These are phyloP conservation scores for Saguinus midas DNA, from an alignment of 2,113 vertebrate genomes.

Conservation along the genomic window DNA sequence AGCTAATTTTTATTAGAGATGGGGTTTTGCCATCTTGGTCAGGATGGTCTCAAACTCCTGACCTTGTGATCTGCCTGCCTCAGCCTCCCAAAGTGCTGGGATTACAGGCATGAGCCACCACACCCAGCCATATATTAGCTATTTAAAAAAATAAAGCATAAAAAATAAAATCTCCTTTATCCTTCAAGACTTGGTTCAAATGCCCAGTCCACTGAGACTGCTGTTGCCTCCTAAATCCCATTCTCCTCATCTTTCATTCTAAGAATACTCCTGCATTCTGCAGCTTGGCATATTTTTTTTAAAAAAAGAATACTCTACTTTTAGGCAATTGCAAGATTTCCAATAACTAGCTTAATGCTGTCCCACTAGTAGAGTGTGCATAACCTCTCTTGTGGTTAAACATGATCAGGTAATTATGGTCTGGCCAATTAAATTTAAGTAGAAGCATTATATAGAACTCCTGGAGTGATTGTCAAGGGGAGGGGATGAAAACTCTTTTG, in stretches of 20 bases:
- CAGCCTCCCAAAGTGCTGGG: neutral
- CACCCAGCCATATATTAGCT: neutral
- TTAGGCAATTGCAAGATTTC: neutral
- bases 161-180: neutral
- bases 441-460: neutral
- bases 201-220: neutral
- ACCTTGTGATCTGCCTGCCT: neutral
- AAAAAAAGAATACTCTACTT: neutral
- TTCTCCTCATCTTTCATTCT: neutral
- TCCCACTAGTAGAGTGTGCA: neutral
- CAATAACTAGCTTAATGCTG: neutral
- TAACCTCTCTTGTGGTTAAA: neutral
- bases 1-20: neutral
- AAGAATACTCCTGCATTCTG: neutral
- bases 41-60: neutral
- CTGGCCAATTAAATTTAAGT: neutral
- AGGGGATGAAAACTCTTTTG: neutral
- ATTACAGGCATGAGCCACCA: neutral
- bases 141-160: neutral
- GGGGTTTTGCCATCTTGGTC: neutral
- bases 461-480: neutral
- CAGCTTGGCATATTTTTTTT: too few species aligned
- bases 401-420: neutral
- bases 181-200: neutral
- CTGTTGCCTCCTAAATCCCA: neutral